Conservation (phyloP, 2,888 invertebrate species). For the Trissoscelio sp. region DNA sequence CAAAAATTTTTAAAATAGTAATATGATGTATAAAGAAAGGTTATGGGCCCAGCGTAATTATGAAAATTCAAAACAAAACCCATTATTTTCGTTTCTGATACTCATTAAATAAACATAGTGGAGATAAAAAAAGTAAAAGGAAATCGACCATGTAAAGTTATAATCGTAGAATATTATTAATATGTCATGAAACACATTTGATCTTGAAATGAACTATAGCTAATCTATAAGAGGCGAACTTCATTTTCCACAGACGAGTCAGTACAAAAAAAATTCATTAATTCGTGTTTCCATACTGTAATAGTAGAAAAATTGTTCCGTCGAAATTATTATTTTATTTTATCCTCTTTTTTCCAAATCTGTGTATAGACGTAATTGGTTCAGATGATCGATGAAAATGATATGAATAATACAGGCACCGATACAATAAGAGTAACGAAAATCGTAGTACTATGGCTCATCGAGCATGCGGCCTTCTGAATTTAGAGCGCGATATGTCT, state of each 20-base stretch:
- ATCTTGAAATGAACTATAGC: constrained; percentile 52
- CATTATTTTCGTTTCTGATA: too few species aligned
- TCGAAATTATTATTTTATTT: too few species aligned
- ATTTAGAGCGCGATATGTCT: constrained; percentile 74
- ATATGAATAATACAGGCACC: constrained; percentile 11
- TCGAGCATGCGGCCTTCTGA: constrained; percentile 79
- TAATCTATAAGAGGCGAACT: constrained; percentile 46
- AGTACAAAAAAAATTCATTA: neutral
- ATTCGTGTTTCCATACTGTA: too few species aligned
- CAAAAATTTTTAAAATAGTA: too few species aligned
- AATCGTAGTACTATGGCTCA: constrained; percentile 47
- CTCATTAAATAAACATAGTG: neutral
- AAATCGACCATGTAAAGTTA: constrained; percentile 39
- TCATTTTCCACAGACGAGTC: constrained; percentile 3
- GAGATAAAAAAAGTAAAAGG: constrained; percentile 13
- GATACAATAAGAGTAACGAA: constrained; percentile 43
- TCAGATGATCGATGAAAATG: neutral
- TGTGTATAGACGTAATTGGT: neutral
- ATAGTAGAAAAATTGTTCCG: too few species aligned
- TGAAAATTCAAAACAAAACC: too few species aligned
- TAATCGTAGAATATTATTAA: constrained; percentile 22
- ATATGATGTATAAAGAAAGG: too few species aligned
- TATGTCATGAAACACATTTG: constrained; percentile 32
- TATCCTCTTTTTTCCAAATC: neutral
- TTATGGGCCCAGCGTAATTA: too few species aligned